These are phyloP conservation scores for Acleris cristana DNA, from an alignment of 2,888 invertebrate genomes.

Conservation along the genomic window DNA sequence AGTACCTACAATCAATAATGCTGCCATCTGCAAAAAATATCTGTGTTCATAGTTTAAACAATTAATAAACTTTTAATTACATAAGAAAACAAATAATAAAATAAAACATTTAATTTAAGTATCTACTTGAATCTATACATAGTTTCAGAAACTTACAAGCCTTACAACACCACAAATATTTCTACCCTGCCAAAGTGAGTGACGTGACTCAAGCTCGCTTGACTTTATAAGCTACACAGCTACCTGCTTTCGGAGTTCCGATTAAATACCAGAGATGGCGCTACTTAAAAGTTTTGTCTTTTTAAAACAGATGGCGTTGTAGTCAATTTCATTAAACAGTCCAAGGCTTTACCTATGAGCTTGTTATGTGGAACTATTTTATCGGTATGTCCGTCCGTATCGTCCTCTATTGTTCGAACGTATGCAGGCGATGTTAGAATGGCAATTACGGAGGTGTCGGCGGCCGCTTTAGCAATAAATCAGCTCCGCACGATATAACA, in stretches of 20 bases:
- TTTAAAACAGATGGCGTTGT: conserved; percentile 57
- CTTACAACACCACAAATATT: no score
- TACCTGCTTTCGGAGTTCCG: conserved; percentile 47
- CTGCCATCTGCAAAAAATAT: neutral
- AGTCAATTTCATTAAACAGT: conserved; percentile 17
- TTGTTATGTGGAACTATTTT: conserved; percentile 37
- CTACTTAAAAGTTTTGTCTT: conserved; percentile 45
- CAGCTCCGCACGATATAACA: conserved; percentile 83
- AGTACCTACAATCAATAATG: neutral
- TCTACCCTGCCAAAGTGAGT: no score
- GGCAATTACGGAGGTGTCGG: conserved; percentile 81
- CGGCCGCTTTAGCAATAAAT: conserved; percentile 78
- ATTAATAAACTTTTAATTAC: no score
- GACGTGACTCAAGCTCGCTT: neutral
- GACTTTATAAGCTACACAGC: conserved; percentile 8
- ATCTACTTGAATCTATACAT: no score
- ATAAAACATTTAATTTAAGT: no score
- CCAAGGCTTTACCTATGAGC: neutral
- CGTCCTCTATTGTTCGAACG: conserved; percentile 57
- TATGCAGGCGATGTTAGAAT: conserved; percentile 70
- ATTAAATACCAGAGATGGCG: conserved; percentile 59
- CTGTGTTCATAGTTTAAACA: neutral
- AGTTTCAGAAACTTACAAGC: no score
- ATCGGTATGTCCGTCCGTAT: conserved; percentile 24
- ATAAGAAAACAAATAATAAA: no score